Evolutionary conservation across 1,140 invertebrate genomes (phyloP), one percentile per base, ranked within the genome.

Genomic region (Cyclargus thomasi): DNA sequence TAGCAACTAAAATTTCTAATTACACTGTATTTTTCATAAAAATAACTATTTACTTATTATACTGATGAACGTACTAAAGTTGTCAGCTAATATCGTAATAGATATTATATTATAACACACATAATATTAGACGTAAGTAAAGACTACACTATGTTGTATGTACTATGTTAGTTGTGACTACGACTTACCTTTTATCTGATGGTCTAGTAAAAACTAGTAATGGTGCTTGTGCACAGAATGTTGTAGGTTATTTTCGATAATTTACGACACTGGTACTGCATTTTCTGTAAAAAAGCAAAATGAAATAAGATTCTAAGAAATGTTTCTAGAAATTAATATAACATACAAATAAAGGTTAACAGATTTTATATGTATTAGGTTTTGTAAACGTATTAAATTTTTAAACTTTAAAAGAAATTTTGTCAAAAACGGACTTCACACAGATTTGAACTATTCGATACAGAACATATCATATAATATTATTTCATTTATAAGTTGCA

Each of bases 1-100:
- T 29, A 29, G 29, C 29, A 5, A 8, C 8, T 29, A 29, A 71
- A 47, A 53, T 20, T 62, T 47, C 65, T 68, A 47, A 47, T 47
- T 47, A 47, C 39, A 47, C 10, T 14, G 14, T 47, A 47, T 47
- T 47, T 29, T 8, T 16, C 11, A 47, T 47, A 47, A 16, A 47
- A 47, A 39, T 39, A 1, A 16, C 39, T 47, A 47, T 47, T 47
- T 47, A 47, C 39, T 47, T 14, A 16, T 47, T 14, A 47, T 16
- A 47, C 6, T 47, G 39, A 47, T 47, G 29, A 35, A 5, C 8
- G 29, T 35, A 35, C 3, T 35, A 35, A 35, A 35, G 14, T 14
- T 8, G 39, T 47, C 39, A 47, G 39, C 7, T 47, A 47, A 47
- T 47, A 47, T 47, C 14, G 39, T 47, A 47, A 47, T 1, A 29